These are phyloP conservation scores for Mastacembelus armatus DNA, from an alignment of 2,797 vertebrate species.

Conservation along the genomic window DNA sequence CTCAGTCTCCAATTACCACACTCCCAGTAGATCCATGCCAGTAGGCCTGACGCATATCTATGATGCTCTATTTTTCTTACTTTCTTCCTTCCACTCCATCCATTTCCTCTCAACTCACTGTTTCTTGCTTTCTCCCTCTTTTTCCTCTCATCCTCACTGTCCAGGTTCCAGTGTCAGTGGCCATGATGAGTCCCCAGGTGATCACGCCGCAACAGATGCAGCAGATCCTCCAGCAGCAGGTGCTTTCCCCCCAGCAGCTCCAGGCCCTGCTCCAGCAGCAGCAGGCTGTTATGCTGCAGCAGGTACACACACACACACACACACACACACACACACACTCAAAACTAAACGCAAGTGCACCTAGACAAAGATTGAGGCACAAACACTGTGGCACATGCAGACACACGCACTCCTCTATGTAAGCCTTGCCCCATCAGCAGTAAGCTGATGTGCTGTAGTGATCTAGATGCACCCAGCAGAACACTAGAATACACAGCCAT, in stretches of 20 bases:
- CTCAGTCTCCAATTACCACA: slow-evolving; percentile 68
- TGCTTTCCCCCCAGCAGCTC: slow-evolving; percentile 98
- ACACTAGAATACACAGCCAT: neutral
- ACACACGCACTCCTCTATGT: slow-evolving; percentile 26
- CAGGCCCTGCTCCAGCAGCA: slow-evolving; percentile 99
- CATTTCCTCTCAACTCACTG: neutral
- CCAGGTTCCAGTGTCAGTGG: slow-evolving; percentile 99
- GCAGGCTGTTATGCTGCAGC: slow-evolving; percentile 99
- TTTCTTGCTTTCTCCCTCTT: neutral
- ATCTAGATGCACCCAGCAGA: neutral
- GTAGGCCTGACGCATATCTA: slow-evolving; percentile 40
- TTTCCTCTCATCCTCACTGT: slow-evolving; percentile 15
- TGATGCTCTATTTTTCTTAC: slow-evolving; percentile 49
- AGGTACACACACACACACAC: slow-evolving; percentile 84
- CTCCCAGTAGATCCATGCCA: slow-evolving; percentile 64
- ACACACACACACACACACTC: neutral
- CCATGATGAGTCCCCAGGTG: slow-evolving; percentile 99
- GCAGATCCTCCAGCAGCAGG: slow-evolving; percentile 99
- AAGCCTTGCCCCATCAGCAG: slow-evolving; percentile 9
- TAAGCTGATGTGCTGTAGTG: neutral
- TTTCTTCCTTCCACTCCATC: slow-evolving; percentile 15
- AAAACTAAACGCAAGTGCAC: neutral
- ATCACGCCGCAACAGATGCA: slow-evolving; percentile 99
- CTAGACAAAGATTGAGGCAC: neutral
- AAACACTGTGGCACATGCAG: neutral